Evolutionary conservation across 1,140 invertebrate genomes (phyloP).

Genomic region (Drosophila elegans): DNA sequence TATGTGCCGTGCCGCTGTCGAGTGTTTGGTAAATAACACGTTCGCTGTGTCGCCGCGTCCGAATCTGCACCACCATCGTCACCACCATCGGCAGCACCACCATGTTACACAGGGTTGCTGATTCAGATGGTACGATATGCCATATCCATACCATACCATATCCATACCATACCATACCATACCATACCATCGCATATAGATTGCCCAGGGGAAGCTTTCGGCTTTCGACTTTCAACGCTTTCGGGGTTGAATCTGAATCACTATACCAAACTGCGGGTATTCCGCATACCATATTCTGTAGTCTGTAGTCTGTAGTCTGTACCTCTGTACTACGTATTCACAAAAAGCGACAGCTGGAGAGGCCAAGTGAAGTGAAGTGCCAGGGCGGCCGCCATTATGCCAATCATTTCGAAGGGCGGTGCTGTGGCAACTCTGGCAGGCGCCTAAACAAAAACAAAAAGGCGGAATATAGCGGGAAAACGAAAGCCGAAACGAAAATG

Average conservation of each 20-base stretch:
- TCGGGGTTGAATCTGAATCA: constrained; percentile 69
- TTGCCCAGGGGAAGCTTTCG: constrained; percentile 53
- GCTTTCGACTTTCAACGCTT: constrained; percentile 38
- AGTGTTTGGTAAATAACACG: constrained; percentile 83
- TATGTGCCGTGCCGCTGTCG: constrained; percentile 73
- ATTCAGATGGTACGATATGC: background rate
- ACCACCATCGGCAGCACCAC: constrained; percentile 9
- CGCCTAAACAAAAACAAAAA: constrained; percentile 12
- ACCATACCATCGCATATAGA: background rate
- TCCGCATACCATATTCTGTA: background rate
- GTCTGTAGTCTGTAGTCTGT: background rate
- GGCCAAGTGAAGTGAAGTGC: constrained; percentile 53
- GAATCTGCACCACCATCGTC: constrained; percentile 52
- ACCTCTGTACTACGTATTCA: constrained; percentile 48
- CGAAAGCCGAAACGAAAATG: constrained; percentile 28
- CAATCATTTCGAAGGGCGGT: constrained; percentile 49
- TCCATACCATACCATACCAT: background rate
- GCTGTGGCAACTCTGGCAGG: constrained; percentile 34
- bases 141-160: background rate
- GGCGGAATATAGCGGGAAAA: constrained; percentile 14
- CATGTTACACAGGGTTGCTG: constrained; percentile 51
- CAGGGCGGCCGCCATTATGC: constrained; percentile 66
- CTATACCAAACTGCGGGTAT: background rate
- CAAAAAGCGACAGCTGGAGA: constrained; percentile 44
- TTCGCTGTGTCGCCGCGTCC: constrained; percentile 75